phyloP scores from a whole-genome alignment of 1,140 invertebrate genomes.

The Caerostris extrusa region DNA sequence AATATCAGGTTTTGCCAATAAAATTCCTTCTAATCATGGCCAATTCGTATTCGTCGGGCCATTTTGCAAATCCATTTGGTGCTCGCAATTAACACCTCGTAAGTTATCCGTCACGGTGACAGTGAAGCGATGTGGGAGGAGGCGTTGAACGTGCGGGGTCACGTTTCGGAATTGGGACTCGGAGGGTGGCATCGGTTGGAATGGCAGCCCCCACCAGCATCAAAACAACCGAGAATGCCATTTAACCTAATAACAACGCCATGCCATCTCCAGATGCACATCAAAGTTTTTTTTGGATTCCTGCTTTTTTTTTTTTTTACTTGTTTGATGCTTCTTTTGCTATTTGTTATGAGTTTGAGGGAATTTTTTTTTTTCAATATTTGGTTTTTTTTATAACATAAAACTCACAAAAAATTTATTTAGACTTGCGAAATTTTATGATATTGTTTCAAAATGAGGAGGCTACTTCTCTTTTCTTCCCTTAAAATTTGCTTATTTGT shows the following conservation, averaged over 20 bases:
- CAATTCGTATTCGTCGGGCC: neutral
- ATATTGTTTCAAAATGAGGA: too few relatives aligned
- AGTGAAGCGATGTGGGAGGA: conserved; percentile 37
- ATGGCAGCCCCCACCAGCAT: conserved; percentile 55
- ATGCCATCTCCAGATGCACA: neutral
- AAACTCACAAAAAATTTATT: too few relatives aligned
- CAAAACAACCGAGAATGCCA: conserved; percentile 60
- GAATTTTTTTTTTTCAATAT: neutral
- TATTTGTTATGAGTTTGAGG: neutral
- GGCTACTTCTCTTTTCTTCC: too few relatives aligned
- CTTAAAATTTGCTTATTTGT: too few relatives aligned
- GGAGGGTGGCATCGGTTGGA: conserved; percentile 51
- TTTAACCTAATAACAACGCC: conserved; percentile 28
- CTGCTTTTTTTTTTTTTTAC: neutral
- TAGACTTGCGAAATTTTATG: too few relatives aligned
- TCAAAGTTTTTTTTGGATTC: neutral
- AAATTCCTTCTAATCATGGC: neutral
- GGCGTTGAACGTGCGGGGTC: conserved; percentile 65
- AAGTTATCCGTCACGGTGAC: neutral
- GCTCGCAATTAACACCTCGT: conserved; percentile 7
- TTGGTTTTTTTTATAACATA: neutral
- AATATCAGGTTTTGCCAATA: too few relatives aligned
- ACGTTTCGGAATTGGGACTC: conserved; percentile 63
- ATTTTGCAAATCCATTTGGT: neutral
- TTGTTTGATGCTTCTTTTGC: neutral